Base-by-base conservation (phyloP, 2,888 invertebrate species). In the Spodoptera picta region DNA sequence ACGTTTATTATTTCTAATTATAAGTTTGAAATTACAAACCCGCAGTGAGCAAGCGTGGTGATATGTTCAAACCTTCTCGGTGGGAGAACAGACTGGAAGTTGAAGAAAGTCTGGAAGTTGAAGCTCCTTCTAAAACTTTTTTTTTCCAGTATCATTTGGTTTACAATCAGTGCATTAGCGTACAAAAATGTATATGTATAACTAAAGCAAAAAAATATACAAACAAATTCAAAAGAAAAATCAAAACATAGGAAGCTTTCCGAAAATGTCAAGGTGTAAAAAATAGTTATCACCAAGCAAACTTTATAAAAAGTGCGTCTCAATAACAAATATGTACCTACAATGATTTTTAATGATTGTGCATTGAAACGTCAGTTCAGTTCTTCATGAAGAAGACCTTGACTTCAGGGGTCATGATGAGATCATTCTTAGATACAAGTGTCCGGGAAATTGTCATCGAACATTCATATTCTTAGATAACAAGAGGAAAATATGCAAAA, bases 371-470 rank as follows among this genome's bases (percentile, higher is more conserved):
- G 52, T 43, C 56, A 63, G 54, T 54, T n/a, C n/a, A n/a, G n/a
- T n/a, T n/a, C n/a, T n/a, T n/a, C 61, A 69, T 62, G 61, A 52
- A 56, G 52, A 19, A 36, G 67, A 53, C 88, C 88, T 88, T 89
- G 89, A 85, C 83, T 83, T 36, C 73, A 70, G 60, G 70, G 87
- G 84, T 84, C 83, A 56, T 14, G 76, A 75, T 87, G 88, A 87
- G 81, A 83, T 88, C 89, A 88, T 19, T 45, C 36, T 36, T 36
- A 36, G 24, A 23, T 55, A 44, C 41, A 3, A 46, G 42, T 77
- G 74, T 80, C 80, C 83, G 83, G 86, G 86, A 87, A 88, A 83
- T 80, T 73, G 79, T 82, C 82, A 62, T 76, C 52, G 48, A 27
- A 56, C 56, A 65, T 50, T 62, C 58, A 71, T 75, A 58, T 65